Evolutionary conservation across 2,797 vertebrate genomes (phyloP).

Genomic region (Furcifer pardalis): DNA sequence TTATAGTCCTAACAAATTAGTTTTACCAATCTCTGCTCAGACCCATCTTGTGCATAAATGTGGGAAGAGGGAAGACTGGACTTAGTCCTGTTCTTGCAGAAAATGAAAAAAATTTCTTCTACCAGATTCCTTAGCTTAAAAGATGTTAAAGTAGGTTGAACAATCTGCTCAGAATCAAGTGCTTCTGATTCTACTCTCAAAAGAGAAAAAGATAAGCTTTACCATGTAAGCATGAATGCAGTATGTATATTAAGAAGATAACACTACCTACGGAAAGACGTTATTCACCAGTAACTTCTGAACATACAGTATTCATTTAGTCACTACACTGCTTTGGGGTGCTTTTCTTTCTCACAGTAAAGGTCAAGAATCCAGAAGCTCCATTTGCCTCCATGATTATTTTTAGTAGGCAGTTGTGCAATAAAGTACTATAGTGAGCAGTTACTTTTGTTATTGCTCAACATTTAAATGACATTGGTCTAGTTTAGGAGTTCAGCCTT

Average conservation of each 20-base stretch:
- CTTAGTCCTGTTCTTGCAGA: neutral
- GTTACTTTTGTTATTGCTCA: neutral
- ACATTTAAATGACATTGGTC: neutral
- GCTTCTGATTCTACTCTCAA: neutral
- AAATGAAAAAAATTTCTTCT: neutral
- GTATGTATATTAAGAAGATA: neutral
- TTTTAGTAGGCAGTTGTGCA: constrained; percentile 26
- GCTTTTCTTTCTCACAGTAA: constrained; percentile 22
- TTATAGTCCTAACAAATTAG: too few species aligned
- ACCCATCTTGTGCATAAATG: neutral
- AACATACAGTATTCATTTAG: neutral
- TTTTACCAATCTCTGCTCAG: too few species aligned
- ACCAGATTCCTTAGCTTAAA: neutral
- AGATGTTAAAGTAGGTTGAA: neutral
- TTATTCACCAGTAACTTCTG: neutral
- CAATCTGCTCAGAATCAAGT: neutral
- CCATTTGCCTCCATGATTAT: constrained; percentile 13
- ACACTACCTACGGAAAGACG: neutral
- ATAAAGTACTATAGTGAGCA: neutral
- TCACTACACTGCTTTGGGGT: neutral
- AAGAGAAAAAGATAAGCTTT: neutral
- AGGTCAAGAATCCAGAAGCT: neutral
- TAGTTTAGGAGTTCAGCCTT: too few species aligned
- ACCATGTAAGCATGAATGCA: rapidly evolving
- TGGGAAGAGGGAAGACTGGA: neutral